A percentile compares a stretch with the other conserved stretches of the same genome.
These are phyloP conservation scores for Acipenser oxyrinchus DNA, from an alignment of 2,797 vertebrate species.

Conservation along the genomic window DNA sequence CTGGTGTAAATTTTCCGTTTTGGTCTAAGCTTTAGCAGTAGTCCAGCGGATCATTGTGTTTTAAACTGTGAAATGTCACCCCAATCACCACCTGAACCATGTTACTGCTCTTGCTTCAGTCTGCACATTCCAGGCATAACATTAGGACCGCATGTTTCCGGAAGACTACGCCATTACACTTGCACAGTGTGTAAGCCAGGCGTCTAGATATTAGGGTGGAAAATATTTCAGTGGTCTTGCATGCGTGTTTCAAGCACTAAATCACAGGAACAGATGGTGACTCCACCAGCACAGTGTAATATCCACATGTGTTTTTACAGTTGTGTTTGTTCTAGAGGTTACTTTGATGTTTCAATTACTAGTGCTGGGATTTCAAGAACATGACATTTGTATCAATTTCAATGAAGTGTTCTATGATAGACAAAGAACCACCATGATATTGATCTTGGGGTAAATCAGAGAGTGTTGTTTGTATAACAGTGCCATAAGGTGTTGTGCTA, in stretches of 20 bases:
- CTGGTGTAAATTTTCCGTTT: not conserved
- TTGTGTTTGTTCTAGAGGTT: not conserved
- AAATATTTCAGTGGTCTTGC: too few relatives aligned
- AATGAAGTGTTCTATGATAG: too few relatives aligned
- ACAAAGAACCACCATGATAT: too few relatives aligned
- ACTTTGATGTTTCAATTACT: not conserved
- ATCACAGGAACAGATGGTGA: too few relatives aligned
- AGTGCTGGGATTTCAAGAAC: not conserved
- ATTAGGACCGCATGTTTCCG: not conserved
- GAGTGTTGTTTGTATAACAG: not conserved
- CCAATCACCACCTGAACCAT: not conserved
- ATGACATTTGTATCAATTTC: too few relatives aligned
- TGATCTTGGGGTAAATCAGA: not conserved
- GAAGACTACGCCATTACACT: too few relatives aligned
- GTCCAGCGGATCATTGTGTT: constrained; percentile 12
- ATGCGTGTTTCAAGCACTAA: too few relatives aligned
- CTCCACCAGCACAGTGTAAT: too few relatives aligned
- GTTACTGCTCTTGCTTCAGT: constrained; percentile 1
- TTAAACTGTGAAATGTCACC: constrained; percentile 6
- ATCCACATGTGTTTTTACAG: too few relatives aligned
- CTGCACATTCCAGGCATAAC: not conserved
- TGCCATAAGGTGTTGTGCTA: too few relatives aligned
- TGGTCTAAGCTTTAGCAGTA: constrained; percentile 5
- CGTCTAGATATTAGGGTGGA: too few relatives aligned
- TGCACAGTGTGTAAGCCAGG: too few relatives aligned